These are phyloP conservation scores for Eleutherodactylus coqui DNA, from an alignment of 2,797 vertebrate genomes.

Conservation along the genomic window DNA sequence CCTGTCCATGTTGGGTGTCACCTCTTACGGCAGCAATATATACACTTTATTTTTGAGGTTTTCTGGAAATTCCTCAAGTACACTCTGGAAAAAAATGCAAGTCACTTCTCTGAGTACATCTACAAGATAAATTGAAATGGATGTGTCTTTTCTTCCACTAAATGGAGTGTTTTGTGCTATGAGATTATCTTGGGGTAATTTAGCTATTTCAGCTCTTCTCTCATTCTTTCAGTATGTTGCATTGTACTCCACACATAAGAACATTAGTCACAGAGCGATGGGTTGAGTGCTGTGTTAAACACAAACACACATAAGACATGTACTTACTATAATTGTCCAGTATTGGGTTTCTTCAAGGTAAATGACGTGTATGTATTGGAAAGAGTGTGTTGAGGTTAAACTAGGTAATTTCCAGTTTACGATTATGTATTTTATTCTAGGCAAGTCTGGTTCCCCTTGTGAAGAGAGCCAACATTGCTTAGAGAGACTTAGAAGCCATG, in stretches of 20 bases:
- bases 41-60: not conserved
- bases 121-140: not conserved
- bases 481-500: too few species aligned
- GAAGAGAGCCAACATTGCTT: too few species aligned
- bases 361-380: not conserved
- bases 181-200: conserved; percentile 31
- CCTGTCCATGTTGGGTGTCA: not conserved
- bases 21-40: not conserved
- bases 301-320: not conserved
- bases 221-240: conserved; percentile 2
- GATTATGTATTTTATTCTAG: not conserved
- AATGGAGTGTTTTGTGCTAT: conserved; percentile 25
- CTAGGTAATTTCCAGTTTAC: not conserved
- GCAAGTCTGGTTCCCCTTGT: too few species aligned
- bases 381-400: not conserved
- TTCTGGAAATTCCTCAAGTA: not conserved
- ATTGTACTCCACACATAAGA: conserved; percentile 34
- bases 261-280: conserved; percentile 11
- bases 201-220: conserved; percentile 36
- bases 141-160: conserved; percentile 24
- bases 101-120: not conserved
- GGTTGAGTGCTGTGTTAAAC: not conserved
- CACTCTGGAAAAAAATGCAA: not conserved
- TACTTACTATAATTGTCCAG: not conserved
- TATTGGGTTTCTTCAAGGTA: conserved; percentile 1